Base-by-base conservation (phyloP, 2,888 invertebrate species). In the Phoenoteleia sp. region DNA sequence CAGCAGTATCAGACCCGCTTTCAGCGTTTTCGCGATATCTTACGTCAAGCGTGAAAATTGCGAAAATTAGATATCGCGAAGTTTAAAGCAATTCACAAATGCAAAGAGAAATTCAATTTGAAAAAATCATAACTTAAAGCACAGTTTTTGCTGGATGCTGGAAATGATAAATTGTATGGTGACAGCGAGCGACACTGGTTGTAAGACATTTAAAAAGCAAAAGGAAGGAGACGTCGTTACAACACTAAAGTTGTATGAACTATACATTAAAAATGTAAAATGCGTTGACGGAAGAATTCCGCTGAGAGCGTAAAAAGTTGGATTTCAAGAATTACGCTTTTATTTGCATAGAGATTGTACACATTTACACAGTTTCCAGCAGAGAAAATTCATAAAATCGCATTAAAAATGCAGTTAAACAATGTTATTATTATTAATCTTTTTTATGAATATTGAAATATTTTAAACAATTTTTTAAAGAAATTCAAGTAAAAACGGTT, bases 331-430 rank as follows among this genome's bases (percentile, higher is more conserved):
- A 66, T 76, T 56, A 64, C 49, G 42, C 23, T 52, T 64, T 42
- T 64, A 64, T 62, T 75, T 75, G 75, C 75, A 60, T 60, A 42
- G 52, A 72, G 17, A 42, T 23, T 64, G 49, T 64, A 66, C 45
- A 76, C 36, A 54, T 75, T 62, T 75, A 19, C 42, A 75, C 54
- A 75, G 62, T 75, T 62, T 54, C 64, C 42, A 21, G 54, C 54
- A 64, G 21, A 64, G 60, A 62, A 49, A 52, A 21, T 75, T 64
- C 23, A 21, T 64, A 29, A 13, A 75, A 25, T 64, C 45, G 5
- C 0, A n/a, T 60, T 60, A 74, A 49, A 3, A 49, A 62, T 74
- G 33, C 11, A 29, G 36, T 27, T 49, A 23, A 13, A n/a, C n/a
- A n/a, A n/a, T n/a, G n/a, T n/a, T n/a, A n/a, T n/a, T n/a, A n/a